phyloP scores from a whole-genome alignment of 2,113 vertebrate species.

The Muntiacus reevesi region DNA sequence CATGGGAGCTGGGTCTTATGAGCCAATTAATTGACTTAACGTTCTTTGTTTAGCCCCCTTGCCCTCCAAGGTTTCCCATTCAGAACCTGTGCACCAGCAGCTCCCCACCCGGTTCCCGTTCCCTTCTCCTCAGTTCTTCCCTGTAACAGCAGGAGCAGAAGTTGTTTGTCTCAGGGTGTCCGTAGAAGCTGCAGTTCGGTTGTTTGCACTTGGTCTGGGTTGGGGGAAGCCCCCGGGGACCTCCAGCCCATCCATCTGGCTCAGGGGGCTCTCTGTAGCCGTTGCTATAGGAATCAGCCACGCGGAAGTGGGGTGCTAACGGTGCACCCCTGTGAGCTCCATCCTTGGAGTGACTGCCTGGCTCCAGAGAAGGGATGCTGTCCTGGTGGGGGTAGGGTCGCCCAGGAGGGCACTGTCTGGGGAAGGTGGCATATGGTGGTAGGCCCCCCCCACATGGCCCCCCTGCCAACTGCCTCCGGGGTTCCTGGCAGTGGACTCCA shows the following conservation, averaged over 20 bases:
- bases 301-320: constrained; percentile 72
- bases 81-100: constrained; percentile 90
- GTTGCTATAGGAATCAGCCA: constrained; percentile 70
- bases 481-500: constrained; percentile 83
- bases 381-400: constrained; percentile 75
- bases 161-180: constrained; percentile 94
- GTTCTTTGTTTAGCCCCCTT: not conserved
- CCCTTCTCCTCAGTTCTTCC: constrained; percentile 90
- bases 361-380: constrained; percentile 69
- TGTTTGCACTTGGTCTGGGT: constrained; percentile 92
- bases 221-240: constrained; percentile 48
- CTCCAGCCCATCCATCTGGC: constrained; percentile 68
- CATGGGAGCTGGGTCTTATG: constrained; percentile 34
- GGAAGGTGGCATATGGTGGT: constrained; percentile 92
- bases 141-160: constrained; percentile 97
- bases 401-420: constrained; percentile 85
- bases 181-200: constrained; percentile 93
- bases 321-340: constrained; percentile 40
- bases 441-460: constrained; percentile 82
- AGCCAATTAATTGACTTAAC: constrained; percentile 54
- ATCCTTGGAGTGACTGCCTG: constrained; percentile 57
- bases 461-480: constrained; percentile 89
- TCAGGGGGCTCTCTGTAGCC: constrained; percentile 83
- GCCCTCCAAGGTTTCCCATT: constrained; percentile 33
- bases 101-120: constrained; percentile 80